A percentile compares a stretch with the other conserved stretches of the same genome.
Evolutionary conservation across 2,888 invertebrate species (phyloP).

Genomic region (Molanna angustata): DNA sequence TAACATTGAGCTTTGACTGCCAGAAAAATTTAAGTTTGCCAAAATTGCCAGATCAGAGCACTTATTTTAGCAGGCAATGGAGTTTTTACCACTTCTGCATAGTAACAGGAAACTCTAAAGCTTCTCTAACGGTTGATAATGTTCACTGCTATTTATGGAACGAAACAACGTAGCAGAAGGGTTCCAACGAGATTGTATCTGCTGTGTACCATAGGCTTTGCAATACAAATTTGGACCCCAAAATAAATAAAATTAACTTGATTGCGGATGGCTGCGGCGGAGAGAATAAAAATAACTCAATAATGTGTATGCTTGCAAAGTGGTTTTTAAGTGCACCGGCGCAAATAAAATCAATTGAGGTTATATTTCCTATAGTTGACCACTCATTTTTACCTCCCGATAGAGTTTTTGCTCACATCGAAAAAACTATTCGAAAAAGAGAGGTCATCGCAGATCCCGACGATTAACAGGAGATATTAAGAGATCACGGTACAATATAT

Average conservation of each 20-base stretch:
- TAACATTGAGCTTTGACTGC: slow-evolving; percentile 36
- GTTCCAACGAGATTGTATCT: slow-evolving; percentile 37
- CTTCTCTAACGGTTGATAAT: slow-evolving; percentile 30
- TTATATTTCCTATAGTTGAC: slow-evolving; percentile 34
- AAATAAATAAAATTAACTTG: slow-evolving; percentile 10
- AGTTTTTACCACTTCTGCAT: slow-evolving; percentile 35
- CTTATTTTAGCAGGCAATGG: slow-evolving; percentile 35
- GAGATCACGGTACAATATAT: neutral
- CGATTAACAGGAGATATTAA: slow-evolving; percentile 4
- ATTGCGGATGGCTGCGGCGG: slow-evolving; percentile 25
- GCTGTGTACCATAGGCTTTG: slow-evolving; percentile 34
- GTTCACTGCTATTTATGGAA: slow-evolving; percentile 35
- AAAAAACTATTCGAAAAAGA: slow-evolving; percentile 31
- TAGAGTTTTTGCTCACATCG: slow-evolving; percentile 28
- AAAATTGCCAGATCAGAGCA: slow-evolving; percentile 35
- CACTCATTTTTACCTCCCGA: slow-evolving; percentile 35
- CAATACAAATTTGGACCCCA: slow-evolving; percentile 18
- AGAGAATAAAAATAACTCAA: slow-evolving; percentile 36
- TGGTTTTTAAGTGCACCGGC: slow-evolving; percentile 27
- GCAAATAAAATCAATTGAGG: slow-evolving; percentile 23
- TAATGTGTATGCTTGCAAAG: slow-evolving; percentile 32
- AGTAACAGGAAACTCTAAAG: slow-evolving; percentile 32
- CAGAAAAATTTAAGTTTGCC: slow-evolving; percentile 36
- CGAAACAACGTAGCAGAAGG: slow-evolving; percentile 35
- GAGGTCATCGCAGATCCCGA: slow-evolving; percentile 12